These are phyloP conservation scores for Mormoops blainvillei DNA, from an alignment of 2,113 vertebrate genomes.

Conservation along the genomic window DNA sequence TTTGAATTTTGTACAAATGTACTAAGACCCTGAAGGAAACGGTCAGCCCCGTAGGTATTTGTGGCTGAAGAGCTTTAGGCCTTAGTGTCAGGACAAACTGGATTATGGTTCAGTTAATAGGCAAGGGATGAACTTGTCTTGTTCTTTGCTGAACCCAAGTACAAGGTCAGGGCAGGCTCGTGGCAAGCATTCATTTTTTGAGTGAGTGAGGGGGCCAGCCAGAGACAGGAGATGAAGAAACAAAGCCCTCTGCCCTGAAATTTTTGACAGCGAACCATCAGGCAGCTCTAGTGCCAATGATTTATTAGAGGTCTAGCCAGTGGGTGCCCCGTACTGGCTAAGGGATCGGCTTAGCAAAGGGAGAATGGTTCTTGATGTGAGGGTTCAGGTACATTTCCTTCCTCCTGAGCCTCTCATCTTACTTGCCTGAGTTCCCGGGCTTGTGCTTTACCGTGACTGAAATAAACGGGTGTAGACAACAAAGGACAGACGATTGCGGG, in stretches of 20 bases:
- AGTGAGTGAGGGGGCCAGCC: not conserved
- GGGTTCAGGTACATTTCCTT: not conserved
- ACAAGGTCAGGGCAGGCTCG: not conserved
- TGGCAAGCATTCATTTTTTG: not conserved
- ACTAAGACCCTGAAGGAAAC: not conserved
- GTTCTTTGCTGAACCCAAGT: not conserved
- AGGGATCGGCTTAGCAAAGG: not conserved
- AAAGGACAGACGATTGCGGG: too few relatives aligned
- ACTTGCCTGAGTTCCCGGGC: not conserved
- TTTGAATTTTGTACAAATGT: not conserved
- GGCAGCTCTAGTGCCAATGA: not conserved
- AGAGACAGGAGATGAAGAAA: not conserved
- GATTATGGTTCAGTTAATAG: not conserved
- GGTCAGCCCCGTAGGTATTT: not conserved
- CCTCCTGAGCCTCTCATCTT: not conserved
- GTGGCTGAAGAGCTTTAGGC: not conserved
- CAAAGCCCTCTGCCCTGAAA: not conserved
- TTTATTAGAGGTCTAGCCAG: not conserved
- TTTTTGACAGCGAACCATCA: not conserved
- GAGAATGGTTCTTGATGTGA: not conserved
- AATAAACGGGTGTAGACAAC: not conserved
- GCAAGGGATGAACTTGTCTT: not conserved
- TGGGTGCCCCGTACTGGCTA: not conserved
- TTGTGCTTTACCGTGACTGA: not conserved
- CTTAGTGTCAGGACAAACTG: not conserved